phyloP scores from a whole-genome alignment of 2,113 vertebrate species.

The Leucosticte australis region DNA sequence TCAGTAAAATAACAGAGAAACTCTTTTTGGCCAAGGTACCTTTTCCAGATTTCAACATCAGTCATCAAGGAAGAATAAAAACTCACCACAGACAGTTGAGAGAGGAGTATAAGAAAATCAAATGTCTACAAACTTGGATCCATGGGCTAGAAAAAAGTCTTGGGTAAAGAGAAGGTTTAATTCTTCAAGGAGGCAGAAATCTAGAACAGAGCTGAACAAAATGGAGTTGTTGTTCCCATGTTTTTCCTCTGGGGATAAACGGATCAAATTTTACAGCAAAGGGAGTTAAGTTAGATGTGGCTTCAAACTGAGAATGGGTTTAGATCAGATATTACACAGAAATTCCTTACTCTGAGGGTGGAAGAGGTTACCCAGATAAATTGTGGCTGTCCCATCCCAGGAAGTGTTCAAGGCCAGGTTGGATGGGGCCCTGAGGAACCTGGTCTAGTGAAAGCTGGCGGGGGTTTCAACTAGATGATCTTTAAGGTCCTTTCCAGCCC shows the following conservation, averaged over 20 bases:
- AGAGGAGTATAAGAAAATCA: not conserved
- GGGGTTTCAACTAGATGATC: not conserved
- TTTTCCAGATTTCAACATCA: not conserved
- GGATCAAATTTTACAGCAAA: not conserved
- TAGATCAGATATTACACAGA: not conserved
- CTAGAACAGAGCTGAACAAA: not conserved
- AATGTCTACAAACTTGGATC: not conserved
- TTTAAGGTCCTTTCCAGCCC: not conserved
- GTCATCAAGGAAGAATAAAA: not conserved
- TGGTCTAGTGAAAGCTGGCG: accelerated
- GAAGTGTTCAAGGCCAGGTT: not conserved
- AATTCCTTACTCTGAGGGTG: not conserved
- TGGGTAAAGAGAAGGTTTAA: not conserved
- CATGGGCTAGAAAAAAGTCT: not conserved
- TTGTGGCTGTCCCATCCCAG: not conserved
- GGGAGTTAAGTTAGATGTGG: not conserved
- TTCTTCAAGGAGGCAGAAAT: not conserved
- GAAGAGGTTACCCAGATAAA: not conserved
- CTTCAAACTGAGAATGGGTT: not conserved
- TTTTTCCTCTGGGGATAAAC: not conserved
- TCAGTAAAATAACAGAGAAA: not conserved
- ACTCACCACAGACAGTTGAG: not conserved
- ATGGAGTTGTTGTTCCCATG: not conserved
- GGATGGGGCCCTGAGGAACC: not conserved
- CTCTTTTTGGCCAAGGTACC: not conserved